Conservation (phyloP, 1,140 invertebrate species). For the Atta cephalotes region DNA sequence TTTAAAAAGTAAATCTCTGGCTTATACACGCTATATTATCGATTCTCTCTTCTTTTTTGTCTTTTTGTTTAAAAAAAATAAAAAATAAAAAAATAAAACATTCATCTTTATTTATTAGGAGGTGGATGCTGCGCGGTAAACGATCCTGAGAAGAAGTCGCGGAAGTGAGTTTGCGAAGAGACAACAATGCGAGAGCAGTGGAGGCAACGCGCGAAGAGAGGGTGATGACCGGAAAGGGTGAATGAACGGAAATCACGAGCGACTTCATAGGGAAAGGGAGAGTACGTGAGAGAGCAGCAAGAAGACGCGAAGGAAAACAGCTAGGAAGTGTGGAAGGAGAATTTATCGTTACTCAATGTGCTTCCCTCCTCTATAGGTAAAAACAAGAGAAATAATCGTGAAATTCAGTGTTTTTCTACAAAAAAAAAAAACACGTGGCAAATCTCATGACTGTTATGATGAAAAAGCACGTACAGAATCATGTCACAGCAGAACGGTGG, state of each 20-base stretch:
- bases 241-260: slow-evolving; percentile 81
- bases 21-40: background rate
- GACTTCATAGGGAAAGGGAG: slow-evolving; percentile 67
- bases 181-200: slow-evolving; percentile 71
- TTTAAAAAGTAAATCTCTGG: background rate
- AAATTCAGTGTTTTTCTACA: background rate
- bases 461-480: background rate
- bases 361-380: slow-evolving; percentile 36
- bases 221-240: slow-evolving; percentile 83
- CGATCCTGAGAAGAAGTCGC: slow-evolving; percentile 70
- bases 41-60: background rate
- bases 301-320: slow-evolving; percentile 7
- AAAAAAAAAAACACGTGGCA: background rate
- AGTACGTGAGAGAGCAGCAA: slow-evolving; percentile 34
- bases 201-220: slow-evolving; percentile 78
- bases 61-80: background rate
- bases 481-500: background rate
- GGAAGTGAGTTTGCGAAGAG: slow-evolving; percentile 70
- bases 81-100: background rate
- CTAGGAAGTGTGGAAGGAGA: slow-evolving; percentile 35
- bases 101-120: slow-evolving; percentile 18
- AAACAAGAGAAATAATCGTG: slow-evolving; percentile 30
- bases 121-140: slow-evolving; percentile 45
- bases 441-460: background rate
- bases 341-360: slow-evolving; percentile 62